Evolutionary conservation across 2,888 invertebrate species (phyloP), one percentile per base, ranked within the genome.

Genomic region (Mongoloraphidia duomilia): DNA sequence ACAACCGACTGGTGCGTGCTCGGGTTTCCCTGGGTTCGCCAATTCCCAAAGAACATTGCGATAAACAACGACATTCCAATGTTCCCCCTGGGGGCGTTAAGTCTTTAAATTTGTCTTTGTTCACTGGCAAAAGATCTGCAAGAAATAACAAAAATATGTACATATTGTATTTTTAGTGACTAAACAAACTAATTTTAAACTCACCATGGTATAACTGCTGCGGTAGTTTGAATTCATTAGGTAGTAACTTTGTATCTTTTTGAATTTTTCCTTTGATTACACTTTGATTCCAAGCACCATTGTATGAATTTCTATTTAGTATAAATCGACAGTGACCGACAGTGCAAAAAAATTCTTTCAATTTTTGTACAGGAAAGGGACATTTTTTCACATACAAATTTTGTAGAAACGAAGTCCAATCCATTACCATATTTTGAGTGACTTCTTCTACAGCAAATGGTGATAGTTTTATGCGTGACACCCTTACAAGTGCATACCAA

Each of bases 391-490:
- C 51, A 45, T 51, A 51, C 42, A 49, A 49, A 43, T 40, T 49
- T 13, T 34, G 39, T 39, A 46, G 47, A 49, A 51, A 50, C 34
- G 49, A 42, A 46, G 49, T 50, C 49, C 49, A 51, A 26, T 41
- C 33, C 46, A 44, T 50, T 44, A 51, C 49, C 49, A 42, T 46
- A 45, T 43, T 51, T 45, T 52, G 50, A 50, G 44, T 34, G 41
- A 51, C 51, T 34, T 38, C 37, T 37, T 50, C 37, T 40, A 51
- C 51, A 45, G 33, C 17, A 49, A 51, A 51, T 49, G 49, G 51
- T 9, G 9, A 11, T 41, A 14, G 41, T 12, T 41, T 41, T 10
- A 9, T 10, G 9, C 41, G 9, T 11, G 41, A 9, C 33, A 46
- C 38, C 41, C 36, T 14, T 42, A 50, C 40, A 35, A 11, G 33